Evolutionary conservation across 2,888 invertebrate species (phyloP), one percentile per base, ranked within the genome.

Genomic region (Drosophila affinis): DNA sequence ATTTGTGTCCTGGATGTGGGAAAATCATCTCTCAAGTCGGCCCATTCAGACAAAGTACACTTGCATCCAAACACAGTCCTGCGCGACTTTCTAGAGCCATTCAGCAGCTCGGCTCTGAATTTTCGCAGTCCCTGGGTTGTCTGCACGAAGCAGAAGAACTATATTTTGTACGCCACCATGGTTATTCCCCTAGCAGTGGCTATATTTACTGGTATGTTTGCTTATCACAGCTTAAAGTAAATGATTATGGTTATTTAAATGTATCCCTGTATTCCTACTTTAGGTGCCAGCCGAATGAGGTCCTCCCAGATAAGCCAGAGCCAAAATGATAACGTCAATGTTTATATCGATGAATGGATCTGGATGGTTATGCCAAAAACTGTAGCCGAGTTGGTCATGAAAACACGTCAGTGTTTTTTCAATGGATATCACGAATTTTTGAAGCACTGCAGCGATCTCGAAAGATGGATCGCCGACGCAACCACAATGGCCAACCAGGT

Each of bases 131-230:
- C 71, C 4, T 85, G 84, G 84, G 71, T 87, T 17, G 64, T 85
- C 4, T 84, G 75, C 49, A 72, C 56, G 6, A 76, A 60, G 18
- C 58, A 75, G n/a, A 76, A 96, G 96, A 80, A 91, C n/a, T 68
- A 51, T 17, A 75, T 84, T 6, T 62, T 72, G 12, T 75, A 87
- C 61, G 78, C 74, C 32, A 75, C 84, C 9, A 44, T 77, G 29
- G 64, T 79, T 5, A 39, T 57, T 9, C 81, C 84, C 1, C 10
- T 85, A 4, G 63, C 80, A 1, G 76, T 85, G 5, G 87, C 78
- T 0, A 14, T 85, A 18, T 87, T 85, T 63, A 49, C 75, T 2
- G 84, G 84, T 86, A 34, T 63, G 61, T 3, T 39, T 18, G 4
- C 6, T 45, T 0, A 3, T n/a, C 14, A 39, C 14, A 2, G 14